phyloP scores from a whole-genome alignment of 2,888 invertebrate genomes.

The Mythimna ferrago region DNA sequence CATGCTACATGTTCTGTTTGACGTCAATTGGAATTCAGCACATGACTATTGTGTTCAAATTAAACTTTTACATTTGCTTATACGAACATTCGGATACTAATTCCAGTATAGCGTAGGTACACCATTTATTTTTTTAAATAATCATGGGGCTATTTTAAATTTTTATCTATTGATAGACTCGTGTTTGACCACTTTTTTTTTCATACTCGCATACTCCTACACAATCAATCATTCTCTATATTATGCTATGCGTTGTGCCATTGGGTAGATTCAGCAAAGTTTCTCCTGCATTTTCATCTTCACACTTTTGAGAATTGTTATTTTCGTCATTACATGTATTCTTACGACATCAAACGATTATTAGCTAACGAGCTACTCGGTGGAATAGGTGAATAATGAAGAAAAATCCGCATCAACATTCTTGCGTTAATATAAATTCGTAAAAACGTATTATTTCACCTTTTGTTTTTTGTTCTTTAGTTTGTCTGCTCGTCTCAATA shows the following conservation, averaged over 20 bases:
- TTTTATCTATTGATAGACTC: neutral
- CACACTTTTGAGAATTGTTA: neutral
- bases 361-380: neutral
- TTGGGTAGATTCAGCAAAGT: neutral
- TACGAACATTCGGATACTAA: constrained; percentile 12
- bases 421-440: constrained; percentile 42
- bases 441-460: constrained; percentile 58
- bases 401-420: constrained; percentile 41
- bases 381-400: neutral
- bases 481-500: constrained; percentile 78
- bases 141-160: neutral
- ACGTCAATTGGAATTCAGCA: constrained; percentile 38
- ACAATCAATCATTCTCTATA: neutral
- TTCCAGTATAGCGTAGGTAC: neutral
- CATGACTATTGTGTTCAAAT: constrained; percentile 42
- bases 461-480: constrained; percentile 68
- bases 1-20: constrained; percentile 31
- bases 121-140: neutral
- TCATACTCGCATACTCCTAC: neutral
- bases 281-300: neutral
- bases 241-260: neutral
- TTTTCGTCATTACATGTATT: neutral
- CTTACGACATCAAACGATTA: neutral
- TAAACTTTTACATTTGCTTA: constrained; percentile 14
- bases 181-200: neutral